phyloP scores from a whole-genome alignment of 2,797 vertebrate species.

The Chaunax sp. region DNA sequence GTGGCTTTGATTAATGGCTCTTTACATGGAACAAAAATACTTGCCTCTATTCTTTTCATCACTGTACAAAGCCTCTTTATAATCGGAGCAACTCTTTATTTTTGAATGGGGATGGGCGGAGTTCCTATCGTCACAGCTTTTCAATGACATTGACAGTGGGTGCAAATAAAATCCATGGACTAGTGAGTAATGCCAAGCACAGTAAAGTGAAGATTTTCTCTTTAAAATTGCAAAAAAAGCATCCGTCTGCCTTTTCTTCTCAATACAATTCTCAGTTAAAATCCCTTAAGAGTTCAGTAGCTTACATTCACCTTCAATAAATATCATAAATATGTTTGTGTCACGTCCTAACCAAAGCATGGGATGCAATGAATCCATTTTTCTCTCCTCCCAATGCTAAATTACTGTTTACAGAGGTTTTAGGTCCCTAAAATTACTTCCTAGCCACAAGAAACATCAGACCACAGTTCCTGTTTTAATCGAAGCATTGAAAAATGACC shows the following conservation, averaged over 20 bases:
- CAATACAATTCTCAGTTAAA: constrained; percentile 66
- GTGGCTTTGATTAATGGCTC: constrained; percentile 79
- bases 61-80: constrained; percentile 78
- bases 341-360: constrained; percentile 67
- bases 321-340: constrained; percentile 86
- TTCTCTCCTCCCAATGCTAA: constrained; percentile 49
- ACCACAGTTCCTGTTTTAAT: constrained; percentile 57
- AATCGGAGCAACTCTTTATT: constrained; percentile 49
- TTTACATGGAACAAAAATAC: constrained; percentile 83
- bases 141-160: constrained; percentile 76
- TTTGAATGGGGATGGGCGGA: constrained; percentile 52
- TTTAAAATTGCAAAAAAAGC: constrained; percentile 75
- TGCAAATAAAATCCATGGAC: constrained; percentile 69
- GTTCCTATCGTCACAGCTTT: constrained; percentile 76
- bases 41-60: constrained; percentile 74
- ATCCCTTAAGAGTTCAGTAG: constrained; percentile 81
- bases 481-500: constrained; percentile 59
- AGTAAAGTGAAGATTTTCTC: constrained; percentile 82
- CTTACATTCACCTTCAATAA: constrained; percentile 90
- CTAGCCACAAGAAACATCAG: constrained; percentile 62
- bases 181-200: constrained; percentile 76
- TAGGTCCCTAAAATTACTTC: constrained; percentile 53
- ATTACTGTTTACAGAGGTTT: constrained; percentile 55
- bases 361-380: constrained; percentile 64
- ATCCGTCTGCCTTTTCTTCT: constrained; percentile 67